A percentile compares a stretch with the other conserved stretches of the same genome.
Conservation (phyloP, 2,888 invertebrate species). For the Polydrusus tereticollis region DNA sequence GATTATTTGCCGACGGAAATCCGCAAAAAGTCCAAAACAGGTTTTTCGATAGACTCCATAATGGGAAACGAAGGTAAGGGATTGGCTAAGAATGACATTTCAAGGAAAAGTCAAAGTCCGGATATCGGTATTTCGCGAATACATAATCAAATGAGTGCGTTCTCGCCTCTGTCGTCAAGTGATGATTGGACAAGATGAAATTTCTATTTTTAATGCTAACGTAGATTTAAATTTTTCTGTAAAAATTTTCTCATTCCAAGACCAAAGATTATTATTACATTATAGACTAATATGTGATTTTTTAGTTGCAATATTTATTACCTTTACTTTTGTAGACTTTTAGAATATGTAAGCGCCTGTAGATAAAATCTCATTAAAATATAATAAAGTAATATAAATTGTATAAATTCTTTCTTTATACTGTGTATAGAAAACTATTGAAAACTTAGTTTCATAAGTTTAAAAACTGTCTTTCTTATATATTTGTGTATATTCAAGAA, state of each 20-base stretch:
- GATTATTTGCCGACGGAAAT: constrained; percentile 57
- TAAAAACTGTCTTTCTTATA: constrained; percentile 5
- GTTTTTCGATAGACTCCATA: constrained; percentile 75
- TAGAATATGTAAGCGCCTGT: constrained; percentile 21
- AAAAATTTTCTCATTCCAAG: constrained; percentile 52
- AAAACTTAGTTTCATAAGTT: constrained; percentile 50
- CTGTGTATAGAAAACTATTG: constrained; percentile 44
- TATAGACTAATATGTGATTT: constrained; percentile 61
- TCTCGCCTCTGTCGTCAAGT: constrained; percentile 75
- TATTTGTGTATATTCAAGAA: constrained; percentile 33
- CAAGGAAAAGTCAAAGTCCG: constrained; percentile 56
- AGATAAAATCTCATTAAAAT: constrained; percentile 34
- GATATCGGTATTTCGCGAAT: constrained; percentile 61
- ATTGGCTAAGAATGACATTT: constrained; percentile 26
- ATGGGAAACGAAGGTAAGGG: constrained; percentile 66
- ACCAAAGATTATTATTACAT: constrained; percentile 58
- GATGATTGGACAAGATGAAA: constrained; percentile 79
- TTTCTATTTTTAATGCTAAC: constrained; percentile 31
- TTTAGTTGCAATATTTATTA: constrained; percentile 63
- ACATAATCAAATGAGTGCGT: constrained; percentile 74
- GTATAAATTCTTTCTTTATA: constrained; percentile 41
- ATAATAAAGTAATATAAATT: constrained; percentile 23
- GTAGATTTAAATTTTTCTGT: constrained; percentile 36
- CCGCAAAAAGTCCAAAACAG: constrained; percentile 71
- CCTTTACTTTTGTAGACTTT: constrained; percentile 24